phyloP scores from a whole-genome alignment of 2,797 vertebrate species.

The Oryzias dopingdopingensis region DNA sequence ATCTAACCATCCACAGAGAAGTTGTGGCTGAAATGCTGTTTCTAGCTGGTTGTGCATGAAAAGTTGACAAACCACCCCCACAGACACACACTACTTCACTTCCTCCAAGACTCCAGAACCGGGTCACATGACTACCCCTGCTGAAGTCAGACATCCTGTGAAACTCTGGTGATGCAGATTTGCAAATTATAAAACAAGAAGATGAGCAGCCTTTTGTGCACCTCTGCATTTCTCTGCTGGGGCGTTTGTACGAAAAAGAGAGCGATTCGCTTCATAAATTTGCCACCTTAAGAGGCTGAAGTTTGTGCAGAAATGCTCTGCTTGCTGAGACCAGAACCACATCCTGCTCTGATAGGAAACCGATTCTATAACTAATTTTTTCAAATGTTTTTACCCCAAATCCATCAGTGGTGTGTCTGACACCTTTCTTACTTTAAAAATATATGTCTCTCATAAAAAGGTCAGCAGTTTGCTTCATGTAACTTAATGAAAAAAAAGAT shows the following conservation, averaged over 20 bases:
- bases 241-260: not conserved
- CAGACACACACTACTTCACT: slow-evolving; percentile 38
- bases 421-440: no score
- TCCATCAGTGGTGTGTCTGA: no score
- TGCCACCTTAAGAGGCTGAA: not conserved
- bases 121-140: slow-evolving; percentile 64
- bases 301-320: not conserved
- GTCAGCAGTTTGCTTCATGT: no score
- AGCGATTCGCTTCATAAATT: not conserved
- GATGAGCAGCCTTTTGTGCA: no score
- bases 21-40: slow-evolving; percentile 35
- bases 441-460: no score
- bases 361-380: no score
- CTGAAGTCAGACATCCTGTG: slow-evolving; percentile 71
- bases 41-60: slow-evolving; percentile 55
- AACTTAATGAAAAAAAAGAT: no score
- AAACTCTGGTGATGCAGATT: slow-evolving; percentile 35
- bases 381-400: no score
- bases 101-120: slow-evolving; percentile 65
- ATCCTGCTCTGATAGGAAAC: slow-evolving; percentile 33
- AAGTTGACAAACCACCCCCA: slow-evolving; percentile 55
- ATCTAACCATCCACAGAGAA: slow-evolving; percentile 50
- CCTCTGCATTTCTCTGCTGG: no score
- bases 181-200: not conserved
- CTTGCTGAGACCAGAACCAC: slow-evolving; percentile 27